Conservation (phyloP, 1,140 invertebrate genomes). For the Galleria mellonella region DNA sequence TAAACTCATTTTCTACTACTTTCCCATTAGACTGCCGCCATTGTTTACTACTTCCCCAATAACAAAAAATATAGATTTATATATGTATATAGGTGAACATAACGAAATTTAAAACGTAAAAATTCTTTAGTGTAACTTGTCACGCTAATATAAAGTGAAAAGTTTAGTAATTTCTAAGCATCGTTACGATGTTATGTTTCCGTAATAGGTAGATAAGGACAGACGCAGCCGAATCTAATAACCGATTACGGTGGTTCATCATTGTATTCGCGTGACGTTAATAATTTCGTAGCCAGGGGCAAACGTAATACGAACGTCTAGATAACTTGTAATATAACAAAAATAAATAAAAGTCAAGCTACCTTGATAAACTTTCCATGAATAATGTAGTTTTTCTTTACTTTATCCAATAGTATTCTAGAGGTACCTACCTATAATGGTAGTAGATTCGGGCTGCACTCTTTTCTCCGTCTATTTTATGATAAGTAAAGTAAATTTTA, state of each 20-base stretch:
- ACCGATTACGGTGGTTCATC: not conserved
- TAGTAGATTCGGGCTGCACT: too few relatives aligned
- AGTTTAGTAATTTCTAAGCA: too few relatives aligned
- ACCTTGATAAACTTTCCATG: not conserved
- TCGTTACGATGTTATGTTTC: not conserved
- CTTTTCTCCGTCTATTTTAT: too few relatives aligned
- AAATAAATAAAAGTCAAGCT: constrained; percentile 29
- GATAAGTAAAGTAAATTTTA: too few relatives aligned
- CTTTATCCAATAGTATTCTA: not conserved
- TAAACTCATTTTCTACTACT: too few relatives aligned
- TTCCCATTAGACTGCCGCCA: too few relatives aligned
- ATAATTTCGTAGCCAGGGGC: constrained; percentile 26
- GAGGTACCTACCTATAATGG: not conserved
- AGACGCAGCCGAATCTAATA: not conserved
- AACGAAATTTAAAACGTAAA: not conserved
- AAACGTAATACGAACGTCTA: constrained; percentile 7
- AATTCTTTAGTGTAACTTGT: constrained; percentile 1
- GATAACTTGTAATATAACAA: constrained; percentile 14
- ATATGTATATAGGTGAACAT: too few relatives aligned
- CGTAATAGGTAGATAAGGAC: not conserved
- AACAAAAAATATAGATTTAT: too few relatives aligned
- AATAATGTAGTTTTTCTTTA: not conserved
- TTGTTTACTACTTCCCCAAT: too few relatives aligned
- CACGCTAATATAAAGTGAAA: too few relatives aligned
- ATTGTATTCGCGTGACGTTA: constrained; percentile 26